Percentiles rank a stretch among this genome's conserved stretches.
Evolutionary conservation across 2,797 vertebrate species (phyloP).

Genomic region (Avahi laniger): DNA sequence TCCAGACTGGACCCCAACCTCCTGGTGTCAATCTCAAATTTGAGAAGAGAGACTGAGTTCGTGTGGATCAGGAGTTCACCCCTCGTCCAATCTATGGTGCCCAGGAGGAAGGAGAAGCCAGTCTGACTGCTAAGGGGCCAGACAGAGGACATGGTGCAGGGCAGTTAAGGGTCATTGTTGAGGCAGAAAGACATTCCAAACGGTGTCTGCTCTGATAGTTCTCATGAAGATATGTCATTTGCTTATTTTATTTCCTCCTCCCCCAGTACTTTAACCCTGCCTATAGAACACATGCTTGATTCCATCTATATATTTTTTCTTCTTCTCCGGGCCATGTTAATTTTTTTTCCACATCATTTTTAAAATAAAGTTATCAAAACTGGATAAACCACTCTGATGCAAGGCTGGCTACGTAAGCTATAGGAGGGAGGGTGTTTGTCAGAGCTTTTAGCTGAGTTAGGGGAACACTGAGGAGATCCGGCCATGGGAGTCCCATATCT

Average conservation of each 20-base stretch:
- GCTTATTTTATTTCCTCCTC: not conserved
- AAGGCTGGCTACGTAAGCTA: accelerated
- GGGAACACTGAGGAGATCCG: not conserved
- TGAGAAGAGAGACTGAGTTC: not conserved
- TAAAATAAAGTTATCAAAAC: not conserved
- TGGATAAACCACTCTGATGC: accelerated
- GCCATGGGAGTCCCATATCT: not conserved
- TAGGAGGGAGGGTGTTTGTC: too few species aligned
- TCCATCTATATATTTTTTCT: not conserved
- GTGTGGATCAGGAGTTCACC: not conserved
- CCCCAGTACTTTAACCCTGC: too few species aligned
- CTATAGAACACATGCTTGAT: not conserved
- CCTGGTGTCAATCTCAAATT: not conserved
- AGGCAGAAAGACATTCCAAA: not conserved
- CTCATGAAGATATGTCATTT: not conserved
- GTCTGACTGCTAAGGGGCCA: not conserved
- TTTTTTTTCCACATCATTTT: not conserved
- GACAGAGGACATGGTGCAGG: accelerated
- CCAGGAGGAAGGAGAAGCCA: not conserved
- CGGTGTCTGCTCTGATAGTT: accelerated
- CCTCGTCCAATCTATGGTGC: not conserved
- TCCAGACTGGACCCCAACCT: not conserved
- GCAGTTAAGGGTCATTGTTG: not conserved
- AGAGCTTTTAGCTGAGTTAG: not conserved
- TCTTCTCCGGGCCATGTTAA: not conserved